phyloP scores from a whole-genome alignment of 2,888 invertebrate species.

The Linhomoeus sp. region DNA sequence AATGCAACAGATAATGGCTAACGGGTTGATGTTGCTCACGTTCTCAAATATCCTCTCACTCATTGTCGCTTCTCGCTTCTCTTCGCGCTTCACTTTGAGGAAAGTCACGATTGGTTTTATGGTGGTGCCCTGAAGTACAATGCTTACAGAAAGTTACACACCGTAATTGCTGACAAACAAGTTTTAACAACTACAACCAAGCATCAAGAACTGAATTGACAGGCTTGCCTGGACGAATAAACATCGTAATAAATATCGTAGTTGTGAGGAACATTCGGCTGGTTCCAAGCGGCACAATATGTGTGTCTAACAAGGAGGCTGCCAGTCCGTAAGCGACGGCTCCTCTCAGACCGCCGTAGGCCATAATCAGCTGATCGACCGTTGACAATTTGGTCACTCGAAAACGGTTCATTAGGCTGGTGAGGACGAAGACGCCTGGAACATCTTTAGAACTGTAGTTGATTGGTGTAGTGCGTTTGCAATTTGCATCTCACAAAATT shows the following conservation, averaged over 20 bases:
- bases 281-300: constrained; percentile 51
- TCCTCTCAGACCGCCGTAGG: constrained; percentile 82
- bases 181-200: no score
- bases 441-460: no score
- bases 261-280: constrained; percentile 81
- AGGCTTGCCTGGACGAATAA: no score
- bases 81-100: constrained; percentile 72
- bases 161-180: no score
- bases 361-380: constrained; percentile 57
- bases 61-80: constrained; percentile 75
- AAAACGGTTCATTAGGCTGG: constrained; percentile 73
- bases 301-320: constrained; percentile 57
- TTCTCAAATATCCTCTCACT: no score
- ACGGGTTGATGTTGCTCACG: no score
- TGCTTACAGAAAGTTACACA: neutral
- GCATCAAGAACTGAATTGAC: no score
- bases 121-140: constrained; percentile 55
- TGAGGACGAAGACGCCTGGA: constrained; percentile 73
- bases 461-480: no score
- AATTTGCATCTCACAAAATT: no score
- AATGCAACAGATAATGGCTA: no score
- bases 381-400: constrained; percentile 79
- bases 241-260: constrained; percentile 92
- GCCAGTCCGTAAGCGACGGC: constrained; percentile 87
- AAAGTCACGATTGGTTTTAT: constrained; percentile 87